Evolutionary conservation across 23 tunicate genomes (phyloP).

Genomic region (Trididemnum miniatum): DNA sequence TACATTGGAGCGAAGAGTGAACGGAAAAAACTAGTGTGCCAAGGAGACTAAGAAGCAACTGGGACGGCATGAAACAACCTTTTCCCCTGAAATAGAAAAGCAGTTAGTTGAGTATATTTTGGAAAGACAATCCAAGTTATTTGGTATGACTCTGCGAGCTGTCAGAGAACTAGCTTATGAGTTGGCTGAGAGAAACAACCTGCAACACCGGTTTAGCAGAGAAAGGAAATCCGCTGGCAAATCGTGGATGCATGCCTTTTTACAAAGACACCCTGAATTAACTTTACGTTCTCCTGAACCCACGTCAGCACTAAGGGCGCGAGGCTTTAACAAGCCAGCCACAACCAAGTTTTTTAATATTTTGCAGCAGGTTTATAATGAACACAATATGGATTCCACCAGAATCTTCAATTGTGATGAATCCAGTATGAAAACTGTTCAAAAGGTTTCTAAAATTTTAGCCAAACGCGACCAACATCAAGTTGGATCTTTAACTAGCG

Average conservation of each 20-base stretch:
- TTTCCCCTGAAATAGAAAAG: not conserved
- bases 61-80: not conserved
- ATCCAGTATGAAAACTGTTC: no score
- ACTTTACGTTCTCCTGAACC: not conserved
- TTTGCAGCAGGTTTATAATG: not conserved
- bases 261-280: not conserved
- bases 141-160: not conserved
- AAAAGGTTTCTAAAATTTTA: not conserved
- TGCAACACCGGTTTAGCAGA: not conserved
- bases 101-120: not conserved
- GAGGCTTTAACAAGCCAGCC: not conserved
- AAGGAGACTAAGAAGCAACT: not conserved
- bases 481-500: not conserved
- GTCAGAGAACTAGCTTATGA: not conserved
- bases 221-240: not conserved
- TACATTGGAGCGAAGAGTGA: not conserved
- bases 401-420: not conserved
- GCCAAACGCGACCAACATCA: not conserved
- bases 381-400: not conserved
- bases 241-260: not conserved
- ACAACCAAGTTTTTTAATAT: not conserved
- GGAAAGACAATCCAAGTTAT: not conserved
- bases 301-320: not conserved
- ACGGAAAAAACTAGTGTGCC: not conserved
- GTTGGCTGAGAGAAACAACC: not conserved